Evolutionary conservation across 2,797 vertebrate genomes (phyloP), one percentile per base, ranked within the genome.

Genomic region (Myotis findleyi): DNA sequence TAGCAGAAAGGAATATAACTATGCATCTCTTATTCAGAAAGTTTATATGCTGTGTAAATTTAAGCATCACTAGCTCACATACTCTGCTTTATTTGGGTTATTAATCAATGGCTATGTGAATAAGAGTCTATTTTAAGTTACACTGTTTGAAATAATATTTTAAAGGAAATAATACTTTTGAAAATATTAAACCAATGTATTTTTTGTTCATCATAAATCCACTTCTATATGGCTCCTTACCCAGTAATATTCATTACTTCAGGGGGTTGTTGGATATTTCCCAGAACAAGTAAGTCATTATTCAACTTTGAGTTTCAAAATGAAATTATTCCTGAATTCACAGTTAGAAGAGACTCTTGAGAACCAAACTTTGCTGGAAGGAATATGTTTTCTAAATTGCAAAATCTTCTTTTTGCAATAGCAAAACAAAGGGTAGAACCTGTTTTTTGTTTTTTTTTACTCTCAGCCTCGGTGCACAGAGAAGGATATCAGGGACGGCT

Each of bases 41-140:
- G 96, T 92, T 49, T 76, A 80, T 73, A 44, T 89, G 36, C 33
- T 66, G 8, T 87, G 21, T 89, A 91, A 94, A 89, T 62, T 89
- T 87, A 93, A 97, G 62, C 55, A 75, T 59, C 38, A 20, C n/a
- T 17, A 83, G 55, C 36, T 95, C 59, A 76, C 47, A 77, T 44
- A 72, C 13, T 94, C 90, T 85, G 62, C 53, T 94, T 93, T 87
- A 94, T 96, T 97, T 91, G 89, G 38, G 66, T 55, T 97, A 93
- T 89, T 94, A 75, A 87, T 95, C 92, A 96, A 36, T 53, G 36
- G 49, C 76, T 92, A 93, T 87, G 53, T 85, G 75, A 96, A 89
- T 87, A 91, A 88, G 27, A 96, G 68, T 87, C 84, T 93, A 96
- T 97, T 97, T 97, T 94, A 94, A 94, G 81, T 81, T 18, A 73